Percentiles rank a stretch among this genome's conserved stretches.
Conservation (phyloP, 2,888 invertebrate species). For the Mechanitis messenoides region DNA sequence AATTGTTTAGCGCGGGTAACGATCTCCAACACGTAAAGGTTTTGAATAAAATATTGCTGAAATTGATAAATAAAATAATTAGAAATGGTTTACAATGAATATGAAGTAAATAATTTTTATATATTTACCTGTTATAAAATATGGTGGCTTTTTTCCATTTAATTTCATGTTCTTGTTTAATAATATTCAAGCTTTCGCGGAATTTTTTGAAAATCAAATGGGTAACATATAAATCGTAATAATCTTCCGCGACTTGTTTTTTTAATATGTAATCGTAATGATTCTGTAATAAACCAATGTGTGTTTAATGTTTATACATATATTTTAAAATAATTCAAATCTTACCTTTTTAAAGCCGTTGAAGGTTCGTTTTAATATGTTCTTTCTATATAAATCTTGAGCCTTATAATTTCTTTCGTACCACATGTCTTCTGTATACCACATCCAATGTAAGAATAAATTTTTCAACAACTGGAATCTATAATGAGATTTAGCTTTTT, state of each 20-base stretch:
- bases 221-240: constrained; percentile 79
- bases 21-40: constrained; percentile 77
- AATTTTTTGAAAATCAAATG: constrained; percentile 73
- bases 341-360: constrained; percentile 66
- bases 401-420: constrained; percentile 75
- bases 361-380: constrained; percentile 64
- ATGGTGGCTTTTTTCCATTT: constrained; percentile 64
- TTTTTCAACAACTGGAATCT: constrained; percentile 66
- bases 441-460: constrained; percentile 72
- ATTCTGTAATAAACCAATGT: constrained; percentile 46
- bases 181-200: constrained; percentile 55
- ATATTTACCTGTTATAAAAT: constrained; percentile 67
- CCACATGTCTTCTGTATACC: constrained; percentile 66
- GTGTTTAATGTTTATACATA: too few relatives aligned
- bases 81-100: too few relatives aligned
- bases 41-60: constrained; percentile 62
- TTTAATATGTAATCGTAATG: constrained; percentile 67
- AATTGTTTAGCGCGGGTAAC: constrained; percentile 78
- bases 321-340: background rate
- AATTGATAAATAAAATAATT: constrained; percentile 30
- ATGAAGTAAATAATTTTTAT: background rate
- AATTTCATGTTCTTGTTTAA: constrained; percentile 63
- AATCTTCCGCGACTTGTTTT: constrained; percentile 83
- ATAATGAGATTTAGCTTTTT: constrained; percentile 68
- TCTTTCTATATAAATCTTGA: constrained; percentile 70